Conservation (phyloP, 2,888 invertebrate genomes). For the Drosophila buzzatii region DNA sequence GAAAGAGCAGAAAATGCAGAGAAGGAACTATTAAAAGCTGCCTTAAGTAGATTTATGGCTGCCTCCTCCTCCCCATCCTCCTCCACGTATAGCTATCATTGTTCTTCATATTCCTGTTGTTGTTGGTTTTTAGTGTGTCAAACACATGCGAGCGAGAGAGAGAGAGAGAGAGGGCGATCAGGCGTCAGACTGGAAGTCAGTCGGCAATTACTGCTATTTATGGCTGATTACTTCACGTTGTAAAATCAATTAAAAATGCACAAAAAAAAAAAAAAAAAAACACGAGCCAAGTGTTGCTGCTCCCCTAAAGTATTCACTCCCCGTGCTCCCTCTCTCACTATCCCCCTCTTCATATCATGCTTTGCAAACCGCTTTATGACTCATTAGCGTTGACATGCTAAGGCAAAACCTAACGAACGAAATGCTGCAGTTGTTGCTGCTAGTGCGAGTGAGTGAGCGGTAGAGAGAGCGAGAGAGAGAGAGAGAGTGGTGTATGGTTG, state of each 20-base stretch:
- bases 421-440: constrained; percentile 23
- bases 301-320: neutral
- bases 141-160: constrained; percentile 49
- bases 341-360: neutral
- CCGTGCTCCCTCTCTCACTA: neutral
- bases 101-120: constrained; percentile 34
- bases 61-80: constrained; percentile 36
- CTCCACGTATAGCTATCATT: constrained; percentile 32
- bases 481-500: neutral
- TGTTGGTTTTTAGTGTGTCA: constrained; percentile 66
- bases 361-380: constrained; percentile 55
- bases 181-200: constrained; percentile 38
- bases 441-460: neutral
- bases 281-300: constrained; percentile 42
- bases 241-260: constrained; percentile 79
- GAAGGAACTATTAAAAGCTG: constrained; percentile 69
- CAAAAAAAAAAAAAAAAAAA: constrained; percentile 64
- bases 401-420: constrained; percentile 27
- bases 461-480: neutral
- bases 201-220: constrained; percentile 77
- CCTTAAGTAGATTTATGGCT: constrained; percentile 79
- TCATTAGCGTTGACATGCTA: constrained; percentile 75
- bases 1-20: constrained; percentile 18
- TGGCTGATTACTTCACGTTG: constrained; percentile 79
- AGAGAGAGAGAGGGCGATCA: constrained; percentile 1